Base-by-base conservation (phyloP, 1,140 invertebrate species). In the Calliphora vicina region DNA sequence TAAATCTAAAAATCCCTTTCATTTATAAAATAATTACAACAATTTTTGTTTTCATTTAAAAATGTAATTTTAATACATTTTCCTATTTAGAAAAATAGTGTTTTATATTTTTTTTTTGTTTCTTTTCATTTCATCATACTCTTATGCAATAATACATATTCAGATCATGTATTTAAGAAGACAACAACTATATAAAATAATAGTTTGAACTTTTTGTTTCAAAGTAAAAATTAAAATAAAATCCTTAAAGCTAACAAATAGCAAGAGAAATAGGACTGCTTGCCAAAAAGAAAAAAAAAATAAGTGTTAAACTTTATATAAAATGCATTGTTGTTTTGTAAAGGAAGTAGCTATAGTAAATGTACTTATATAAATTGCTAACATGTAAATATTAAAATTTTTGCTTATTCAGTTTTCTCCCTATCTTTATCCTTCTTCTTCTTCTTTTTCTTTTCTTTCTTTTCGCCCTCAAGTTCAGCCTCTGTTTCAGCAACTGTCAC, bases 351-450 rank as follows among this genome's bases (percentile, higher is more conserved):
- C 35, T 35, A 76, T 35, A 35, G 35, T 35, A 35, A 35, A 35
- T 35, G 35, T 8, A 35, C 35, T 35, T 35, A 35, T 35, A 35
- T 35, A 35, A 35, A 35, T 35, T 35, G 35, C 35, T 35, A 35
- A 35, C 35, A 35, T 8, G 35, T 35, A 35, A 35, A 10, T n/a
- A n/a, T n/a, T n/a, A n/a, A n/a, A 10, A 27, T 73, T 26, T 74
- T 74, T 29, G 71, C 88, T 84, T 90, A 86, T 81, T 88, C 84
- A 84, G 92, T 89, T 88, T 91, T 91, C 43, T 93, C 92, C 87
- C 93, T 92, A 83, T 93, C 91, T 89, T 94, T 94, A 87, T 94
- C 94, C 87, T 95, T 95, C 91, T 95, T 95, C 90, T 95, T 95
- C 88, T 95, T 95, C 86, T 94, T 94, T 86, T 94, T 94, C 87